These are phyloP conservation scores for Notamacropus eugenii DNA, from an alignment of 2,797 vertebrate genomes.

Conservation along the genomic window DNA sequence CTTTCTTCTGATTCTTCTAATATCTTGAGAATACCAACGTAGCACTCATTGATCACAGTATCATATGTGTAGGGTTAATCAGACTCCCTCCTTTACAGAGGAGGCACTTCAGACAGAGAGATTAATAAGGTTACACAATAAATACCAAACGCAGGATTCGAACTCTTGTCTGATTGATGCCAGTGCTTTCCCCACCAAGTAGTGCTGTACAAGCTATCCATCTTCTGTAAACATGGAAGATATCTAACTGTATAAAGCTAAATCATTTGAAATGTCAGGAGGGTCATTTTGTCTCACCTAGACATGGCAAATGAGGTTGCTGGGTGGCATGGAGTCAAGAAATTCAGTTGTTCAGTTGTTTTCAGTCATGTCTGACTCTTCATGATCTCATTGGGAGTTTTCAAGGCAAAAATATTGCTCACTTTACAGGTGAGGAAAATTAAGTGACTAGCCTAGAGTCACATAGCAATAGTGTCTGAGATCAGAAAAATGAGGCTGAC, in stretches of 20 bases:
- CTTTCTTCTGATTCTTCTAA: background rate
- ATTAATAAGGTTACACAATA: background rate
- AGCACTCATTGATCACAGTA: background rate
- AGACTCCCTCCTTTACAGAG: background rate
- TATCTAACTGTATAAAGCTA: background rate
- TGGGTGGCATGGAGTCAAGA: background rate
- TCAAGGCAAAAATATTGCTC: background rate
- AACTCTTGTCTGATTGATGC: background rate
- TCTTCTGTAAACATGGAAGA: background rate
- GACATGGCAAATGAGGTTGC: background rate
- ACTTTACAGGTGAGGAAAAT: background rate
- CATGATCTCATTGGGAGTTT: background rate
- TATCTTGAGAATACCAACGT: background rate
- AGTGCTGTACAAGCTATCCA: background rate
- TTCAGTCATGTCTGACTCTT: background rate
- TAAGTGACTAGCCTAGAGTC: background rate
- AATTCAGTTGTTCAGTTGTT: background rate
- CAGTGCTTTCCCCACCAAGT: background rate
- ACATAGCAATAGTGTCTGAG: background rate
- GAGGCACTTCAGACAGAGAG: background rate
- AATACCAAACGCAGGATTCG: background rate
- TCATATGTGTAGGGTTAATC: background rate
- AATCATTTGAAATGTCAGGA: background rate
- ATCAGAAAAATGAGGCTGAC: too few relatives aligned
- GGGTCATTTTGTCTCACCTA: background rate